Evolutionary conservation across 2,797 vertebrate species (phyloP), one percentile per base, ranked within the genome.

Genomic region (Tympanoctomys barrerae): DNA sequence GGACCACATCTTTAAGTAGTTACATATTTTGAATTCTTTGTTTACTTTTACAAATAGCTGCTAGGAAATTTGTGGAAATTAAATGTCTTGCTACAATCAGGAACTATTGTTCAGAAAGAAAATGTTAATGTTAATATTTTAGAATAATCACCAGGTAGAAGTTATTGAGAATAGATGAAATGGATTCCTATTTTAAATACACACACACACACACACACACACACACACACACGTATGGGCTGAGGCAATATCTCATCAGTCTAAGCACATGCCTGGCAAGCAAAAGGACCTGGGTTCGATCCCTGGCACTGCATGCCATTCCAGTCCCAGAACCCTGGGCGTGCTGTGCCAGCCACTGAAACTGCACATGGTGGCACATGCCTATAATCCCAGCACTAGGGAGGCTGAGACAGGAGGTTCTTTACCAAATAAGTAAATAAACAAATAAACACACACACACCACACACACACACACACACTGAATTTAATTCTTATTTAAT

Each of bases 1-100:
- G 80, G 59, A 85, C 28, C 5, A 89, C 11, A 73, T 70, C 54
- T 84, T 90, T 24, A 73, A 78, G 13, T 10, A 92, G 62, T 39
- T 95, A 16, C 21, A 31, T 83, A 78, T 46, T 77, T 77, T 75
- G n/a, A 86, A 92, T 49, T 87, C 24, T 80, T 64, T 77, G 12
- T 61, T 85, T 92, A 75, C 33, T 78, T 70, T 92, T 46, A n/a
- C 26, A 95, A 83, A 66, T 28, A 62, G 10, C 64, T 42, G 21
- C 57, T 61, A 64, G 31, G 2, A 87, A 89, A 87, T 81, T 81
- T 87, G 36, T 73, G 77, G 92, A 86, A 94, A 89, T 19, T 62
- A 89, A 36, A 86, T 92, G 11, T 70, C 36, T 42, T 88, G 57
- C 21, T 68, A 93, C 88, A 90, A 28, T 77, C n/a, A 75, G 64